These are phyloP conservation scores for Caranx melampygus DNA, from an alignment of 2,113 vertebrate genomes.

Conservation along the genomic window DNA sequence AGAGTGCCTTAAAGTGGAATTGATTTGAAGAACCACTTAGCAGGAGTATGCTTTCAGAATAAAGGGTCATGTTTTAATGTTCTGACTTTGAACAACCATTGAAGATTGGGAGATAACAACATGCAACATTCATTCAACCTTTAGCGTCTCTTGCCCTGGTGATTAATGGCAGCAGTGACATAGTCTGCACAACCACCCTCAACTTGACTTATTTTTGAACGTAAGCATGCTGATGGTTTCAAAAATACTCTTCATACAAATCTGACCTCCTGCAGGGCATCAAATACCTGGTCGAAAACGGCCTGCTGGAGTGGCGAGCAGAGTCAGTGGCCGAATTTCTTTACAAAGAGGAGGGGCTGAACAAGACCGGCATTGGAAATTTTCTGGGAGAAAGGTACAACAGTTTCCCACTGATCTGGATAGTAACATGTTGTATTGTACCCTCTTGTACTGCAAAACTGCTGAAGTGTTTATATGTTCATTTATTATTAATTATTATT, in stretches of 20 bases:
- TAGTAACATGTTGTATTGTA: no score
- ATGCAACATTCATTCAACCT: conserved; percentile 18
- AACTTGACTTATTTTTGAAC: neutral
- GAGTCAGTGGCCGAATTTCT: conserved; percentile 91
- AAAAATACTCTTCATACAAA: neutral
- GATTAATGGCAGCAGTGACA: neutral
- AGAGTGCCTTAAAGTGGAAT: conserved; percentile 11
- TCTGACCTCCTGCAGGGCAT: conserved; percentile 85
- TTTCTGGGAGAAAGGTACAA: conserved; percentile 91
- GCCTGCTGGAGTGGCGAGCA: conserved; percentile 82
- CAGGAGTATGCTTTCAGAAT: neutral
- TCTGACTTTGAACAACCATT: neutral
- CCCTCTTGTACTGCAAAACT: no score
- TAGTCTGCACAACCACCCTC: neutral
- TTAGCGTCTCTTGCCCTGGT: neutral
- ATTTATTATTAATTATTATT: no score
- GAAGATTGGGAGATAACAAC: conserved; percentile 5
- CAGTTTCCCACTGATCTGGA: no score
- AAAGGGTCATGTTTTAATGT: conserved; percentile 15
- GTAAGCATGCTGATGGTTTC: neutral
- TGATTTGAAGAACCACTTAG: conserved; percentile 14
- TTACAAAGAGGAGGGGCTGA: conserved; percentile 93
- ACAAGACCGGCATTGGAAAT: conserved; percentile 94
- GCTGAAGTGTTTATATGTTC: no score
- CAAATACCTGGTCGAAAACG: conserved; percentile 87